Base-by-base conservation (phyloP, 2,888 invertebrate species). In the Eristalis pertinax region DNA sequence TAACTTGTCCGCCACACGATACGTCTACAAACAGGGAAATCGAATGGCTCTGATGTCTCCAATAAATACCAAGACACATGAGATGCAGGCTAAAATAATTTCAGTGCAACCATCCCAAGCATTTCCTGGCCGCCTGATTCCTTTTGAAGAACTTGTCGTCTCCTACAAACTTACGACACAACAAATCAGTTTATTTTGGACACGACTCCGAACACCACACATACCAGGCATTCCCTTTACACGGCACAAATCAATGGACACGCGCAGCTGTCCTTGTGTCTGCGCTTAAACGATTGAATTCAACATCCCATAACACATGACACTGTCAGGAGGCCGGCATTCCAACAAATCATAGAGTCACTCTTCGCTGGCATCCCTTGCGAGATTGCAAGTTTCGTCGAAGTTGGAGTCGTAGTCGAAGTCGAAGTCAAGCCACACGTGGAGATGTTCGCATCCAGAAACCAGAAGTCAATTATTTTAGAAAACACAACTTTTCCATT, bases 401-500 rank as follows among this genome's bases (percentile, higher is more conserved):
- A n/a, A n/a, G n/a, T n/a, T n/a, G n/a, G n/a, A n/a, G n/a, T 26
- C 26, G n/a, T n/a, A n/a, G n/a, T 19, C 8, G 7, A 10, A 10
- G 32, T 5, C 32, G 10, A 32, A 32, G 32, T 32, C 19, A 2
- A 8, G 50, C 5, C 50, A 50, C 50, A 19, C n/a, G 19, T 8
- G 50, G 8, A 19, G 50, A 50, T 19, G 19, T 19, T 7, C 8
- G 32, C 10, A n/a, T 8, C 50, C 19, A 50, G 32, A 32, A 50
- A 50, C 32, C 63, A 41, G n/a, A 7, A 67, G 58, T 26, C 50
- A 76, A 24, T 70, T 64, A 69, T 38, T 41, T 41, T 50, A 50
- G 50, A 50, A 62, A 84, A 80, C 79, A 75, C 50, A 74, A 60
- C 62, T 70, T 63, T 73, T 68, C 80, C 75, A 84, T 84, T 81